Evolutionary conservation across 2,888 invertebrate genomes (phyloP).

Genomic region (Eudemis profundana): DNA sequence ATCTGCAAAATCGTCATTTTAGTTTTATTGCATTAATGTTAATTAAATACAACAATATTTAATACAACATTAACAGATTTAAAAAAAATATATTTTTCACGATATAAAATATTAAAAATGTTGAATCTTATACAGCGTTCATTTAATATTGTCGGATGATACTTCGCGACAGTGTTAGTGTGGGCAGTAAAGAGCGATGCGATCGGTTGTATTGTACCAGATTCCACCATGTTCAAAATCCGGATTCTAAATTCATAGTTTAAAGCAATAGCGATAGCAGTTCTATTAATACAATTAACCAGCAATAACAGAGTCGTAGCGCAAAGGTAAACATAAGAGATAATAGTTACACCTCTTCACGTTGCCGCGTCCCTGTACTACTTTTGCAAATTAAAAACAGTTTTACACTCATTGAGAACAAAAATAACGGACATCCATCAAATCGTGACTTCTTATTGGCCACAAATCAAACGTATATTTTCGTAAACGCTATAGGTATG

Average conservation of each 20-base stretch:
- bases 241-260: neutral
- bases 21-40: too few species aligned
- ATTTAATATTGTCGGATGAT: too few species aligned
- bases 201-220: too few species aligned
- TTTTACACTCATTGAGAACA: slow-evolving; percentile 45
- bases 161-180: too few species aligned
- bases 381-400: slow-evolving; percentile 42
- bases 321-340: slow-evolving; percentile 68
- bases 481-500: slow-evolving; percentile 60
- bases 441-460: slow-evolving; percentile 61
- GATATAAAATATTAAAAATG: too few species aligned
- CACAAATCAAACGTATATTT: slow-evolving; percentile 67
- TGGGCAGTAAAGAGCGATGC: too few species aligned
- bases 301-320: slow-evolving; percentile 43
- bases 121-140: too few species aligned
- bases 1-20: too few species aligned
- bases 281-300: slow-evolving; percentile 31
- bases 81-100: too few species aligned
- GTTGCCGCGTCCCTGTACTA: slow-evolving; percentile 47
- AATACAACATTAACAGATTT: too few species aligned
- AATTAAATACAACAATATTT: too few species aligned
- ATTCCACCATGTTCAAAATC: too few species aligned
- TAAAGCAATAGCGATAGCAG: slow-evolving; percentile 26
- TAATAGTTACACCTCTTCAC: slow-evolving; percentile 58
- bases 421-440: slow-evolving; percentile 59